Conservation (phyloP, 2,888 invertebrate species). For the Artemia sp. region DNA sequence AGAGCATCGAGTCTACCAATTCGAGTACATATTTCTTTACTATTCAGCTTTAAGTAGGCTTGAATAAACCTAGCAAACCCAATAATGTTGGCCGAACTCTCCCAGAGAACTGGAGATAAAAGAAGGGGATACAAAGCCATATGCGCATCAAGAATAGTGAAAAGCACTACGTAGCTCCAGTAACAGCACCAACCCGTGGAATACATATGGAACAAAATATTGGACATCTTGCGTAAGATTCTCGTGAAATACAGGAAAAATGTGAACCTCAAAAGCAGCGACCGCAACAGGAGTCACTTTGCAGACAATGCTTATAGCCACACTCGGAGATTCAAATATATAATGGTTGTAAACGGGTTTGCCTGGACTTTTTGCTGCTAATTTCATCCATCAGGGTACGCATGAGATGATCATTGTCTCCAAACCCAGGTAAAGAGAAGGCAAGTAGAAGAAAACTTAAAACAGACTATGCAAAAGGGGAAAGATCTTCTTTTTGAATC, state of each 20-base stretch:
- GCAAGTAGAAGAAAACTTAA: constrained; percentile 35
- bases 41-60: constrained; percentile 39
- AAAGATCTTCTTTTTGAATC: neutral
- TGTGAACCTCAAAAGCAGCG: constrained; percentile 66
- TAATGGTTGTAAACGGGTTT: no score
- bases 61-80: no score
- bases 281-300: constrained; percentile 60
- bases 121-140: no score
- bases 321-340: no score
- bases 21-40: constrained; percentile 81
- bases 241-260: constrained; percentile 80
- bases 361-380: no score
- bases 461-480: constrained; percentile 26
- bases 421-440: no score
- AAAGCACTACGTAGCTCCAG: constrained; percentile 42
- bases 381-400: no score
- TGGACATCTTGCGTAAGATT: no score
- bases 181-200: constrained; percentile 43
- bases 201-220: no score
- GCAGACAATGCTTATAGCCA: constrained; percentile 49
- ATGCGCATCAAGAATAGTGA: constrained; percentile 57
- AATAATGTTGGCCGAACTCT: constrained; percentile 40
- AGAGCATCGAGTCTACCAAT: constrained; percentile 69
- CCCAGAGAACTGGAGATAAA: constrained; percentile 86
- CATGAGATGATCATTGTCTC: no score